Percentiles rank a stretch among this genome's conserved stretches.
phyloP scores from a whole-genome alignment of 2,113 vertebrate genomes.

The Eublepharis macularius region DNA sequence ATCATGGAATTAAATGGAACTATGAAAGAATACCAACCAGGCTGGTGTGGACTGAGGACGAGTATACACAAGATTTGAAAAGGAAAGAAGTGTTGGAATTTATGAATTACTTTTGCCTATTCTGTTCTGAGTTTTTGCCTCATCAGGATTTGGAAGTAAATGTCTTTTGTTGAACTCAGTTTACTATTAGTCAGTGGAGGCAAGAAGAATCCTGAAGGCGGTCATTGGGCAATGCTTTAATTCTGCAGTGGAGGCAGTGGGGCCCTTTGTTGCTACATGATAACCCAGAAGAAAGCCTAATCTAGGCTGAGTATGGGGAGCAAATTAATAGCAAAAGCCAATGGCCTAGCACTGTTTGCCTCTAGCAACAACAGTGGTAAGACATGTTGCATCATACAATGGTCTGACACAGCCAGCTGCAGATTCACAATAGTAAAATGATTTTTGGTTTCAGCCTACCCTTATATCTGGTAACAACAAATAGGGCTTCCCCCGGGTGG shows the following conservation, averaged over 20 bases:
- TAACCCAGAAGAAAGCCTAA: background rate
- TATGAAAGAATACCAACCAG: constrained; percentile 56
- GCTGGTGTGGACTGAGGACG: background rate
- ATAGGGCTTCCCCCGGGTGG: no score
- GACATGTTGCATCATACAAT: background rate
- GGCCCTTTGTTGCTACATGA: background rate
- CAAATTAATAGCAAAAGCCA: background rate
- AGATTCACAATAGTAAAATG: background rate
- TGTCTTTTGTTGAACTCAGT: fast-evolving
- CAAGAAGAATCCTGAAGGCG: fast-evolving
- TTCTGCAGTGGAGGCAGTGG: background rate
- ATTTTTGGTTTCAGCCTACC: background rate
- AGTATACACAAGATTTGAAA: constrained; percentile 46
- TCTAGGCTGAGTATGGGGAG: background rate
- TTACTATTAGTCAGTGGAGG: background rate
- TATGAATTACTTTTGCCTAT: constrained; percentile 12
- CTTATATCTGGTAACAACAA: no score
- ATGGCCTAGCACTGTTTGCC: background rate
- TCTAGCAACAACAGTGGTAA: background rate
- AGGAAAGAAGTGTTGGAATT: constrained; percentile 11
- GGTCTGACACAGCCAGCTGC: background rate
- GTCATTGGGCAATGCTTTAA: background rate
- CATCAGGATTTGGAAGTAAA: fast-evolving
- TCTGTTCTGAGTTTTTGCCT: fast-evolving
- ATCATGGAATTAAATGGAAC: constrained; percentile 46